Base-by-base conservation (phyloP, 2,113 vertebrate species). In the Pterocles burchelli region DNA sequence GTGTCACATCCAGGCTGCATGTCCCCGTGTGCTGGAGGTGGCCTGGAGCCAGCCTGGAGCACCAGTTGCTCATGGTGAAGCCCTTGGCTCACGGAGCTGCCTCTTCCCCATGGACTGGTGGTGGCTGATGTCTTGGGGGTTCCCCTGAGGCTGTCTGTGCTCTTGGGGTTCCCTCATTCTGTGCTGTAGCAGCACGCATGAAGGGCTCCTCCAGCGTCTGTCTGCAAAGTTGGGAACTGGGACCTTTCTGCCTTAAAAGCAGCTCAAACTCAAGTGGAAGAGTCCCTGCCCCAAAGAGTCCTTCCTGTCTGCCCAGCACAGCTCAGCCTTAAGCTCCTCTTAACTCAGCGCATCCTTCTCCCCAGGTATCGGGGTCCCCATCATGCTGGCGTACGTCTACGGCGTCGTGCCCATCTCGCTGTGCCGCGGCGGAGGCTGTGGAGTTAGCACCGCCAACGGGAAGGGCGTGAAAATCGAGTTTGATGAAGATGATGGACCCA, bases 361-460 rank as follows among this genome's bases (percentile, higher is more conserved):
- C 54, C 5, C 97, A 99, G 99, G 99, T 45, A 99, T 99, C n/a
- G 99, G 99, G 1, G 99, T 99, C 26, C 99, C 99, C 93, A 99
- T 99, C 98, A 99, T 99, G 99, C 88, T 99, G 98, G 99, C 99
- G 7, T 99, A 99, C 9, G 99, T 99, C 67, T 99, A 99, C 25
- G 99, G 99, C 0, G 99, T 99, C 6, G 99, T 99, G 79, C 99
- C 99, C 45, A 99, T 99, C 95, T 99, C 99, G 12, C 98, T 99
- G 95, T 99, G 99, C 96, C 98, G 99, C 14, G 99, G 99, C 0
- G 99, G 99, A 3, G 99, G 99, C 92, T 99, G 99, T 34, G 99
- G 99, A 1, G 99, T 99, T 48, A 99, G 99, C 97, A 98, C 99
- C 25, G 99, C 99, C 91, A 99, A 99, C 3, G 99, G 99, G 1